Conservation (phyloP, 2,888 invertebrate species). For the Drosophila demipolita region DNA sequence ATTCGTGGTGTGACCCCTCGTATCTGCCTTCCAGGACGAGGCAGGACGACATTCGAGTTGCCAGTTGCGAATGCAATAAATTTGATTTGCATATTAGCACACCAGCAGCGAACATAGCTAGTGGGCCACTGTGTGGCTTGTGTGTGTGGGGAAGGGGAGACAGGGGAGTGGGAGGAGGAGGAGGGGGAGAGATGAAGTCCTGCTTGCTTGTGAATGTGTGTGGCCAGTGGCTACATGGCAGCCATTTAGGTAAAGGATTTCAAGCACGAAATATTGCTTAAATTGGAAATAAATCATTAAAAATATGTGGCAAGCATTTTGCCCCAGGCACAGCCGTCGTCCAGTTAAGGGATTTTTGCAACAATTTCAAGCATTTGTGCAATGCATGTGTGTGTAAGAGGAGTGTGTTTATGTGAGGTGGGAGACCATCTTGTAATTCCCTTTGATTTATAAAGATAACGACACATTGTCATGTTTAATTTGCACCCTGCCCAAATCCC, state of each 20-base stretch:
- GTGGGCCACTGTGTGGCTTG: not conserved
- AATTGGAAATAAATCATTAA: conserved; percentile 83
- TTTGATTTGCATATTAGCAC: conserved; percentile 82
- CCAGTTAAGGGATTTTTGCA: conserved; percentile 56
- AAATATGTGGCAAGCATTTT: conserved; percentile 62
- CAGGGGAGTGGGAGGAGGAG: not conserved
- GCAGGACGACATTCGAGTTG: conserved; percentile 11
- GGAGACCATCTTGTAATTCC: conserved; percentile 69
- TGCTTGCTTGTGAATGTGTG: conserved; percentile 25
- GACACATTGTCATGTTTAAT: conserved; percentile 73
- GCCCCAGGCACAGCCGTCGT: conserved; percentile 27
- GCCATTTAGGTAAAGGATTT: conserved; percentile 69
- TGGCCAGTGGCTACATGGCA: conserved; percentile 40
- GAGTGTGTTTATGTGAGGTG: conserved; percentile 8
- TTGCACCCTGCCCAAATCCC: conserved; percentile 33
- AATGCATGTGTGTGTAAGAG: conserved; percentile 22
- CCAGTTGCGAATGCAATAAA: conserved; percentile 70
- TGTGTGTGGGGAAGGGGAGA: not conserved
- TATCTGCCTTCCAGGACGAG: not conserved
- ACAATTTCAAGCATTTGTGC: conserved; percentile 54
- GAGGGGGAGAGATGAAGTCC: not conserved
- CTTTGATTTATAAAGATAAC: conserved; percentile 82
- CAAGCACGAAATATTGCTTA: conserved; percentile 73
- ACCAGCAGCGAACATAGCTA: conserved; percentile 37
- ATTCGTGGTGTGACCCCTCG: conserved; percentile 59